phyloP scores from a whole-genome alignment of 2,888 invertebrate genomes.

The Agelastica alni region DNA sequence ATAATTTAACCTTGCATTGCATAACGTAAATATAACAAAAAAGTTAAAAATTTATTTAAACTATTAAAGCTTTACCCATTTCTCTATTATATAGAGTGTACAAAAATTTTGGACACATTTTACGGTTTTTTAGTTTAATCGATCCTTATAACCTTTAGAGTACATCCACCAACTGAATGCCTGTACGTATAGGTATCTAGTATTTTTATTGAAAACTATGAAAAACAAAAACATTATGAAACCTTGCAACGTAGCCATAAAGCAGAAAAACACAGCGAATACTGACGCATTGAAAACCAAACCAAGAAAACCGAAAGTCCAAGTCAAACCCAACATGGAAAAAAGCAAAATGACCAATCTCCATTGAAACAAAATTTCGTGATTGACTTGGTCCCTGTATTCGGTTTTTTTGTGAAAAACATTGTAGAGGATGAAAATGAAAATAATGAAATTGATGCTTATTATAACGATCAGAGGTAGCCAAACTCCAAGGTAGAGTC shows the following conservation, averaged over 20 bases:
- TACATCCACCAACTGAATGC: slow-evolving; percentile 39
- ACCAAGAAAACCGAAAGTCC: slow-evolving; percentile 63
- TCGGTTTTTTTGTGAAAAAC: slow-evolving; percentile 55
- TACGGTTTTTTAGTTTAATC: slow-evolving; percentile 5
- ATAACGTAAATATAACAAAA: no score
- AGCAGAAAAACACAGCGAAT: slow-evolving; percentile 60
- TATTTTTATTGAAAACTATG: slow-evolving; percentile 64
- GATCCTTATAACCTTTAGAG: slow-evolving; percentile 33
- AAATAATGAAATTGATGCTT: slow-evolving; percentile 63
- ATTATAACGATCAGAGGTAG: slow-evolving; percentile 62
- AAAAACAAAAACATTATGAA: slow-evolving; percentile 66
- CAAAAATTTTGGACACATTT: no score
- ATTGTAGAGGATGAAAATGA: slow-evolving; percentile 61
- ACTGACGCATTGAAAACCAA: slow-evolving; percentile 47
- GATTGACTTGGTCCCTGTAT: slow-evolving; percentile 38
- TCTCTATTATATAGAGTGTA: no score
- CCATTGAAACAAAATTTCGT: slow-evolving; percentile 58
- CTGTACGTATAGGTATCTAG: slow-evolving; percentile 58
- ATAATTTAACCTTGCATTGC: no score
- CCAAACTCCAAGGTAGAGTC: slow-evolving; percentile 62
- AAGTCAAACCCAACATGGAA: slow-evolving; percentile 65
- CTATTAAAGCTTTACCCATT: no score
- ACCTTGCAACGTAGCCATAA: slow-evolving; percentile 63
- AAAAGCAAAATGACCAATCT: slow-evolving; percentile 64
- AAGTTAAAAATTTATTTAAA: no score